A percentile compares a stretch with the other conserved stretches of the same genome.
Evolutionary conservation across 2,797 vertebrate species (phyloP).

Genomic region (Tokudaia muenninki): DNA sequence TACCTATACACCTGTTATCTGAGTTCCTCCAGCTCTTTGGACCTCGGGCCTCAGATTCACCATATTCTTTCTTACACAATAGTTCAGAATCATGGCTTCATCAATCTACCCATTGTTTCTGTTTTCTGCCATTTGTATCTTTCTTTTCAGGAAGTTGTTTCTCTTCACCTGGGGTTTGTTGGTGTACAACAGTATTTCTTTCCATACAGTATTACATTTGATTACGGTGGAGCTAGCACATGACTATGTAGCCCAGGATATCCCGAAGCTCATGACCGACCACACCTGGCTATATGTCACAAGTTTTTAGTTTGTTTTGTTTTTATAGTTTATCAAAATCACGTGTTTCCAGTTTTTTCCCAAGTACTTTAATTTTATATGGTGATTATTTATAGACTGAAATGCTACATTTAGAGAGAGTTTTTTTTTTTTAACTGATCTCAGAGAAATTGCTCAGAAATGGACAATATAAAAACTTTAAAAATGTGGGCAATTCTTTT

Average conservation of each 20-base stretch:
- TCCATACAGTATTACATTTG: neutral
- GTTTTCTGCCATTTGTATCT: neutral
- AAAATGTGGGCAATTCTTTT: neutral
- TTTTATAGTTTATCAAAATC: neutral
- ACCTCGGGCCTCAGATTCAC: neutral
- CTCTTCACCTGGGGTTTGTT: neutral
- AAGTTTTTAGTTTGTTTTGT: neutral
- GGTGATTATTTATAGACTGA: conserved; percentile 39
- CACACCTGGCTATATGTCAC: neutral
- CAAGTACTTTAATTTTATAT: conserved; percentile 44
- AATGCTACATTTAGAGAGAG: conserved; percentile 7
- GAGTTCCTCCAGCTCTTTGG: neutral
- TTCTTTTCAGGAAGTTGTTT: conserved; percentile 15
- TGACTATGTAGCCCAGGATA: neutral
- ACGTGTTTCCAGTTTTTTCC: conserved; percentile 47
- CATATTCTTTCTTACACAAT: neutral
- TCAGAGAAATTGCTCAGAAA: conserved; percentile 26
- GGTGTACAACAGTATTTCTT: conserved; percentile 35
- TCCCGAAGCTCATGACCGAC: neutral
- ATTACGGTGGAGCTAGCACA: neutral
- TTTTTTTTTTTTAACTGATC: neutral
- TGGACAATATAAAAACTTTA: conserved; percentile 12
- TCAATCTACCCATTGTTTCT: neutral
- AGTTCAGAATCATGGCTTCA: neutral
- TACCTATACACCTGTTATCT: neutral